These are phyloP conservation scores for Ciconia boyciana DNA, from an alignment of 2,113 vertebrate species.

Conservation along the genomic window DNA sequence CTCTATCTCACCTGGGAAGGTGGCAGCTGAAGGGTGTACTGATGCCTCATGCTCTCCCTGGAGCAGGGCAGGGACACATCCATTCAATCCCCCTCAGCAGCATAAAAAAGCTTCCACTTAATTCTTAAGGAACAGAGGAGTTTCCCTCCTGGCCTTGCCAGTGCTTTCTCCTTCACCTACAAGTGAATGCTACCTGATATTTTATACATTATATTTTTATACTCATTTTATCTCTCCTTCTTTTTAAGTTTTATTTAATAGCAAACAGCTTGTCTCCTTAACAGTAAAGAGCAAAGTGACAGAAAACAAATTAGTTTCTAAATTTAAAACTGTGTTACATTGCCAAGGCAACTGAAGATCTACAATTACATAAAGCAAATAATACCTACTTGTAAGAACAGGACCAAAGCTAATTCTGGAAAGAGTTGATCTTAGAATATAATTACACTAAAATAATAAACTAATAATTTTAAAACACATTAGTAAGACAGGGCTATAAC, in stretches of 20 bases:
- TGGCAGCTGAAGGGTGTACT: background rate
- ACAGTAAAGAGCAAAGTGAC: constrained; percentile 62
- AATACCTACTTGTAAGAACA: constrained; percentile 9
- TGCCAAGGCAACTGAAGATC: constrained; percentile 63
- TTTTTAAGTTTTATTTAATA: constrained; percentile 62
- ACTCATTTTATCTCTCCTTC: background rate
- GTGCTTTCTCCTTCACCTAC: background rate
- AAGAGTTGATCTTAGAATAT: background rate
- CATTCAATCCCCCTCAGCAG: background rate
- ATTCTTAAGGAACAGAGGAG: background rate
- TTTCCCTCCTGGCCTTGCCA: background rate
- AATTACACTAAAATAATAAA: constrained; percentile 39
- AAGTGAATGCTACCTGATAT: background rate
- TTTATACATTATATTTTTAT: constrained; percentile 16
- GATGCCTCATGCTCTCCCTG: background rate
- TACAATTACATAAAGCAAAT: constrained; percentile 64
- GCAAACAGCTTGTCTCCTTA: constrained; percentile 65
- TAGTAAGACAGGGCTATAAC: background rate
- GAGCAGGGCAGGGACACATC: background rate
- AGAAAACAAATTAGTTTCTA: constrained; percentile 73
- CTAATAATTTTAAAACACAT: background rate
- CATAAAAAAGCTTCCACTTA: background rate
- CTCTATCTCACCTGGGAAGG: too few relatives aligned
- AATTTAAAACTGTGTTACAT: constrained; percentile 65
- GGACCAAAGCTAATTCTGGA: background rate